Conservation (phyloP, 1,140 invertebrate species). For the Bombyx mori region DNA sequence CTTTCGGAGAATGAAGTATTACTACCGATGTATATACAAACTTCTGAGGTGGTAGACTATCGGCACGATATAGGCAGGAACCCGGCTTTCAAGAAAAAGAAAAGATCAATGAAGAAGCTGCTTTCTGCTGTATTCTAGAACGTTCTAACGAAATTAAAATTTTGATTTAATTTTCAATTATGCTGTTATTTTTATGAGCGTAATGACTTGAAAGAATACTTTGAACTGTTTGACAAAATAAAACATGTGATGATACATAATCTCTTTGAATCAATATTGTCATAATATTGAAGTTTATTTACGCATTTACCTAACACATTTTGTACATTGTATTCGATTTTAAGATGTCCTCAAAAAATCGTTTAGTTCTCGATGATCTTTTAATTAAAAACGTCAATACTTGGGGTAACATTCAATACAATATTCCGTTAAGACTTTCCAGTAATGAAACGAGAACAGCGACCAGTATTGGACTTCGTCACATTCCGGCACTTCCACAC, state of each 20-base stretch:
- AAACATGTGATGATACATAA: too few relatives aligned
- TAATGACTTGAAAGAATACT: too few relatives aligned
- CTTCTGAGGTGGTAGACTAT: slow-evolving; percentile 21
- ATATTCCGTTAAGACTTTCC: slow-evolving; percentile 53
- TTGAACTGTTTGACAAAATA: too few relatives aligned
- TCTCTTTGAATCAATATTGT: too few relatives aligned
- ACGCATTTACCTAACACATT: too few relatives aligned
- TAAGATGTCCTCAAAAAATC: slow-evolving; percentile 3
- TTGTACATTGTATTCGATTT: too few relatives aligned
- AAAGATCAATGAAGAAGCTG: slow-evolving; percentile 4
- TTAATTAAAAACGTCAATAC: slow-evolving; percentile 58
- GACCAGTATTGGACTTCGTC: slow-evolving; percentile 42
- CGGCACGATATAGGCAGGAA: slow-evolving; percentile 21
- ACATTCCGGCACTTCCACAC: slow-evolving; percentile 55
- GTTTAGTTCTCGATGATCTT: slow-evolving; percentile 40
- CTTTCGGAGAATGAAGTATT: slow-evolving; percentile 41
- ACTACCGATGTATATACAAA: slow-evolving; percentile 45
- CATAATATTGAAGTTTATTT: too few relatives aligned
- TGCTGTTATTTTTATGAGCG: too few relatives aligned
- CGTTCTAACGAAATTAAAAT: slow-evolving; percentile 4
- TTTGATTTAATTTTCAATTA: too few relatives aligned
- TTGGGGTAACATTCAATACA: slow-evolving; percentile 65
- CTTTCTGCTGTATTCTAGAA: too few relatives aligned
- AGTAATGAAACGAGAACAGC: slow-evolving; percentile 53
- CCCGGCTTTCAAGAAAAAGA: slow-evolving; percentile 31